Evolutionary conservation across 2,888 invertebrate species (phyloP), one percentile per base, ranked within the genome.

Genomic region (Chironomus tentans): DNA sequence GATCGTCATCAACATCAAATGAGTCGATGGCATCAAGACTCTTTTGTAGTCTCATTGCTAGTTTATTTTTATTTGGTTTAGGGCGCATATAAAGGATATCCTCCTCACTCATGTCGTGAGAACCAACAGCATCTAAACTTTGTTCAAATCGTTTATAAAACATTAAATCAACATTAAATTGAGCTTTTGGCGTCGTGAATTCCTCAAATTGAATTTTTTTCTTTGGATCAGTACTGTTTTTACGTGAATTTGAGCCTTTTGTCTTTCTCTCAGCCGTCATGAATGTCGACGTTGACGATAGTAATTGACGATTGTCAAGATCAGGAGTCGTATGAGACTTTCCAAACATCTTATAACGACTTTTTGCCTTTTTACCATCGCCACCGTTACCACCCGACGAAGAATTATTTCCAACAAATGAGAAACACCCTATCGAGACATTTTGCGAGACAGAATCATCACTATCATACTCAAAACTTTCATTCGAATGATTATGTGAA

Each of bases 121-220:
- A 65, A 2, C 74, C 74, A 24, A 74, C 68, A 4, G 68, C 68
- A 21, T 74, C 74, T 12, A 74, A 46, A 46, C 74, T 74, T 48
- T 73, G 73, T 22, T 74, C 74, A 47, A 74, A 68, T 12, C 74
- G 15, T 24, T 74, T 74, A 65, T 74, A 74, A 47, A 74, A 74
- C 74, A 68, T 74, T 15, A 68, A 46, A 68, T 68, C 74, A 21
- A 74, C 15, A 24, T 74, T 47, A 12, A 74, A 46, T 18, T 47
- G 61, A 1, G 74, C 68, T 15, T 74, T 74, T 47, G 74, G 65
- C 12, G 74, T 22, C 10, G 65, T 47, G 4, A 74, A 15, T 46
- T 74, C 74, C 21, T 65, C 65, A 21, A 74, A 74, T 68, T 74
- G 74, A 68, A 74, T 74, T 62, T 74, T 74, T 24, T 74, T 74